Evolutionary conservation across 2,888 invertebrate genomes (phyloP), one percentile per base, ranked within the genome.

Genomic region (Sphaerolaimus hirsutus): DNA sequence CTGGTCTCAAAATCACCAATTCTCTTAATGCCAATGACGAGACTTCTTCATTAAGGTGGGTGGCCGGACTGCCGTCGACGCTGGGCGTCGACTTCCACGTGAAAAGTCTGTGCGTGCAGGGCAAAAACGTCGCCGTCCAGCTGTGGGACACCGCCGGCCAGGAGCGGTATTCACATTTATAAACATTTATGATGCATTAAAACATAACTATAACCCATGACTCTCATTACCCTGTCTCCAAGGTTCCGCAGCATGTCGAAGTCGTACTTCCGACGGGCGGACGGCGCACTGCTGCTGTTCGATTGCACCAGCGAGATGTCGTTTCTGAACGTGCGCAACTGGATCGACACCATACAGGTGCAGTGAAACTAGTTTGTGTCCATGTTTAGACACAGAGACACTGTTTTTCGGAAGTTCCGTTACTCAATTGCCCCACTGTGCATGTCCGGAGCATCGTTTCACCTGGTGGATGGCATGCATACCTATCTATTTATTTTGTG

Each of bases 61-160:
- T 68, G 21, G 37, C 17, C 5, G n/a, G 70, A 53, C 64, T 73
- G 41, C 72, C 70, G 49, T 71, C 74, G 2, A 75, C 74, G 0
- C 59, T 74, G 46, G 74, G 71, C 25, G 69, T 74, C 4, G 73
- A 74, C 54, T 72, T 72, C 48, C 71, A 73, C 53, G 70, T 72
- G 44, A 68, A 72, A 52, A 69, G 69, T 1, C 62, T 74, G 10
- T 66, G 68, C 26, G 64, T 74, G 21, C 73, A 73, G 52, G 66
- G 65, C 27, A 61, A 62, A 51, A 66, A 66, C 48, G 65, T 71
- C 3, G 66, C 68, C 22, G 56, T 71, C 2, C 70, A 71, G 48
- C 55, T 71, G 7, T 74, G 74, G 74, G 74, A 74, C 54, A 74
- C 74, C 2, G 74, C 74, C 23, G 74, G 74, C 2, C 70, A 71